phyloP scores from a whole-genome alignment of 2,888 invertebrate species.

The Yponomeuta plumbellus region DNA sequence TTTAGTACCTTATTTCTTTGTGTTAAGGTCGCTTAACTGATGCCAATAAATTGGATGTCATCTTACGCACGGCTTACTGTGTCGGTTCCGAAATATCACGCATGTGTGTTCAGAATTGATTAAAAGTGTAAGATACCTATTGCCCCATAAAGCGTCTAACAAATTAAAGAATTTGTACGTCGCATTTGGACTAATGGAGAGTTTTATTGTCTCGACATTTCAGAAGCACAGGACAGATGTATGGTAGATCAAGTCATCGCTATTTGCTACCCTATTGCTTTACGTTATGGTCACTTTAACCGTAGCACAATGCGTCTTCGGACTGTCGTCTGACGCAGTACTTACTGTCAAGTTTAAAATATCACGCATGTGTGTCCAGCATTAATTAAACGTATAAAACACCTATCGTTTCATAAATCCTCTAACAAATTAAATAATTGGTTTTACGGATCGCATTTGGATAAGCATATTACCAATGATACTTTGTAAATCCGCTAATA shows the following conservation, averaged over 20 bases:
- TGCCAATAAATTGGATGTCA: neutral
- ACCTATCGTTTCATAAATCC: constrained; percentile 55
- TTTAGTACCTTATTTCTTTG: neutral
- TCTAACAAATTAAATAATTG: constrained; percentile 69
- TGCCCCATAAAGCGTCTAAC: constrained; percentile 57
- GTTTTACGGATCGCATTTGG: constrained; percentile 60
- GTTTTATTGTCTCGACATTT: neutral
- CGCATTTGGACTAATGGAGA: constrained; percentile 42
- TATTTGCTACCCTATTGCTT: neutral
- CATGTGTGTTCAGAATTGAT: constrained; percentile 35
- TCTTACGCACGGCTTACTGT: constrained; percentile 38
- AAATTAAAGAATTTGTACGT: constrained; percentile 67
- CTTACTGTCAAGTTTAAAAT: constrained; percentile 38
- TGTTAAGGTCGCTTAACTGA: neutral
- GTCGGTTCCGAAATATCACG: constrained; percentile 39
- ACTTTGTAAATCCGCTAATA: constrained; percentile 67
- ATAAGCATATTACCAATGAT: constrained; percentile 37
- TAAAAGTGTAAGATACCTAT: constrained; percentile 53
- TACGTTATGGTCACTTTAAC: neutral
- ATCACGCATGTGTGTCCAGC: constrained; percentile 40
- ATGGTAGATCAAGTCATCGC: neutral
- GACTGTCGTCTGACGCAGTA: constrained; percentile 28
- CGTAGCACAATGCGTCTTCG: neutral
- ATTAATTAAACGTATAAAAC: constrained; percentile 47
- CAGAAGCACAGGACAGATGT: neutral